Percentiles rank a stretch among this genome's conserved stretches.
These are phyloP conservation scores for Cassiopea andromeda DNA, from an alignment of 30 jellyfish, hydroid and myxozoan genomes.

Conservation along the genomic window DNA sequence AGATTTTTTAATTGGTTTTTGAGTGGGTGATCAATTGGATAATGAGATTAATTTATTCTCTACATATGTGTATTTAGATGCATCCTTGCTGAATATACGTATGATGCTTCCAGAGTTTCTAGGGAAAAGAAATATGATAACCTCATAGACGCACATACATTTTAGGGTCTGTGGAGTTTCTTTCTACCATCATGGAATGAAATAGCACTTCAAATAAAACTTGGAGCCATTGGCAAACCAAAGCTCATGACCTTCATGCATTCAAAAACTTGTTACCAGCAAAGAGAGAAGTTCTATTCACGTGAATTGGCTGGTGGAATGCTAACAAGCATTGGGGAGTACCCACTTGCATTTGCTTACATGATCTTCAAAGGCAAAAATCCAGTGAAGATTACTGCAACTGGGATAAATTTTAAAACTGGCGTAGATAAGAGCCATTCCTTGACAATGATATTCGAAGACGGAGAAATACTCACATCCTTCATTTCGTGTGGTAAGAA, in stretches of 20 bases:
- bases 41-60: no score
- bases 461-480: conserved; percentile 52
- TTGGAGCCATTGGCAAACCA: conserved; percentile 75
- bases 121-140: neutral
- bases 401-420: conserved; percentile 43
- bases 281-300: conserved; percentile 45
- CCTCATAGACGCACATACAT: neutral
- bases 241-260: conserved; percentile 47
- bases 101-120: neutral
- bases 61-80: no score
- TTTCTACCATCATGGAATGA: conserved; percentile 77
- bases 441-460: conserved; percentile 32
- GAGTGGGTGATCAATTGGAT: no score
- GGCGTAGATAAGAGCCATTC: conserved; percentile 71
- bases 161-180: conserved; percentile 76
- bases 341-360: conserved; percentile 59
- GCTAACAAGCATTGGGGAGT: conserved; percentile 71
- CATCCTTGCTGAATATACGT: no score
- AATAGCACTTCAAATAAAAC: conserved; percentile 35
- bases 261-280: conserved; percentile 35
- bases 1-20: no score
- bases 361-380: conserved; percentile 53
- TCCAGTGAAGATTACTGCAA: conserved; percentile 56
- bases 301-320: conserved; percentile 67
- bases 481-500: conserved; percentile 72